phyloP scores from a whole-genome alignment of 2,113 vertebrate species.

The Paramormyrops kingsleyae region DNA sequence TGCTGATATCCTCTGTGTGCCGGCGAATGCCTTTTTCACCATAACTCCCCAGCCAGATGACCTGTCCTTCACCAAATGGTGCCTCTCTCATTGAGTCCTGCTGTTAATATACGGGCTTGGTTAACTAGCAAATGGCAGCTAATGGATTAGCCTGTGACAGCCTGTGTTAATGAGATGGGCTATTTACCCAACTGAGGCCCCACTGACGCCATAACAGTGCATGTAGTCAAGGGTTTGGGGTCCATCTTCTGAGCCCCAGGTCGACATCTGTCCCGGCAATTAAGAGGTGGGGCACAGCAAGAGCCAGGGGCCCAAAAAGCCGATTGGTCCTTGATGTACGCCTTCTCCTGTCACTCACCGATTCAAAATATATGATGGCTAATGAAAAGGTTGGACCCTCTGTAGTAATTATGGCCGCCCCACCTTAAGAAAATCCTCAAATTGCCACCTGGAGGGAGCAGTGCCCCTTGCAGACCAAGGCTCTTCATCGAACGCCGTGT shows the following conservation, averaged over 20 bases:
- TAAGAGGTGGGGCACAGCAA: neutral
- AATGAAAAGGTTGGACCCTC: neutral
- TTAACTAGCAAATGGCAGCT: neutral
- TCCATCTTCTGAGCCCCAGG: neutral
- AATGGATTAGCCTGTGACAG: neutral
- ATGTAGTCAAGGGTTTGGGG: neutral
- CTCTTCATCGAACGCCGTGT: neutral
- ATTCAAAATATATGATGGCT: no score
- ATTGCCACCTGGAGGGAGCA: neutral
- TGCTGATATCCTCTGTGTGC: neutral
- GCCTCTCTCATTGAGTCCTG: neutral
- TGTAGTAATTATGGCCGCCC: neutral
- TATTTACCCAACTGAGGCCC: neutral
- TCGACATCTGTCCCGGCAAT: neutral
- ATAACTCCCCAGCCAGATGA: neutral
- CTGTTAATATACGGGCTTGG: neutral
- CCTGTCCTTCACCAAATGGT: neutral
- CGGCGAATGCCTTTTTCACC: neutral
- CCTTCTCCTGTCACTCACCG: no score
- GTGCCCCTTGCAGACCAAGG: neutral
- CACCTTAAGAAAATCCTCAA: neutral
- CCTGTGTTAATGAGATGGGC: neutral
- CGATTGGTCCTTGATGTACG: no score
- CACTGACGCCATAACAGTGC: neutral
- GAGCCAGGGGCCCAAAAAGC: neutral